Percentiles rank a stretch among this genome's conserved stretches.
These are phyloP conservation scores for Montipora capitata DNA, from an alignment of 92 coral and sea anemone species.

Conservation along the genomic window DNA sequence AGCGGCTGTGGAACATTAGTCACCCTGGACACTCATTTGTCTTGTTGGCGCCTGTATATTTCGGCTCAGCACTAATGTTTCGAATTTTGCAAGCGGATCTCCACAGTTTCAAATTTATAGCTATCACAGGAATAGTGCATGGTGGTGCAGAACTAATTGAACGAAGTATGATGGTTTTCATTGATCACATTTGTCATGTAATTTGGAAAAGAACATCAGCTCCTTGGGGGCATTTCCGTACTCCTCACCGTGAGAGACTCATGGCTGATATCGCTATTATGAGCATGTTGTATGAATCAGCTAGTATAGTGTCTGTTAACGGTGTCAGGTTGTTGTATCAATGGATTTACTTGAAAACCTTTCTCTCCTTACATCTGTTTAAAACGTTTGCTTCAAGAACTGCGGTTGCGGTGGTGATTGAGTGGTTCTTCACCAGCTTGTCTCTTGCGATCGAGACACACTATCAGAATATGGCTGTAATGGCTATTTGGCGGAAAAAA, in stretches of 20 bases:
- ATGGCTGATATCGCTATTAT: slow-evolving; percentile 55
- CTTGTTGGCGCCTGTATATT: slow-evolving; percentile 22
- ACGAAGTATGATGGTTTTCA: slow-evolving; percentile 42
- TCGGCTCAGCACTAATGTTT: slow-evolving; percentile 9
- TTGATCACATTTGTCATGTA: slow-evolving; percentile 33
- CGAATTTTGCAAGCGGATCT: slow-evolving; percentile 48
- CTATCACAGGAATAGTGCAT: slow-evolving; percentile 40
- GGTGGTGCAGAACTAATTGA: slow-evolving; percentile 46
- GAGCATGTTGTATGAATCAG: slow-evolving; percentile 58
- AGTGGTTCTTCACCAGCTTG: not conserved
- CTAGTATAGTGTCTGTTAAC: slow-evolving; percentile 33
- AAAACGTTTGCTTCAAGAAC: not conserved
- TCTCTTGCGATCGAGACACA: not conserved
- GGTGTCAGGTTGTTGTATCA: slow-evolving; percentile 21
- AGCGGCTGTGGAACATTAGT: slow-evolving; percentile 4
- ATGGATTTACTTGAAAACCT: not conserved
- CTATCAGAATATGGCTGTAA: not conserved
- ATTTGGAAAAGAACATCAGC: not conserved
- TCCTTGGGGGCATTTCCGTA: slow-evolving; percentile 54
- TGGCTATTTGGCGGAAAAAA: not conserved
- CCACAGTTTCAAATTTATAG: slow-evolving; percentile 13
- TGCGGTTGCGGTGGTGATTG: not conserved
- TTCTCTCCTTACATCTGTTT: not conserved
- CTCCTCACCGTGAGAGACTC: slow-evolving; percentile 64
- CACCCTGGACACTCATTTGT: slow-evolving; percentile 47